These are phyloP conservation scores for Mormoops blainvillei DNA, from an alignment of 2,113 vertebrate genomes.

Conservation along the genomic window DNA sequence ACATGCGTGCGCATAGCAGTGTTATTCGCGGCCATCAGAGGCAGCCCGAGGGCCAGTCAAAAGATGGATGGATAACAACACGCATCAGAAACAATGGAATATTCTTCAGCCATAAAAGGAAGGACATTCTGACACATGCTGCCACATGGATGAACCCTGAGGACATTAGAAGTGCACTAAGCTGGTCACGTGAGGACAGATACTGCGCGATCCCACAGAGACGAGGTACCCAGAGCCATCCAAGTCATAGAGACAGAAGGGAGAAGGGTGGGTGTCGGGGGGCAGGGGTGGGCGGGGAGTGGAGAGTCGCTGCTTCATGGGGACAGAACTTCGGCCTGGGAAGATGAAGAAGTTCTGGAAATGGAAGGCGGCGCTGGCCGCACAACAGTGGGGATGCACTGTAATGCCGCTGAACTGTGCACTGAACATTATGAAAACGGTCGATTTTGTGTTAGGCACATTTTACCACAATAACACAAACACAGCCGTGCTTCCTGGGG, in stretches of 20 bases:
- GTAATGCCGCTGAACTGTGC: neutral
- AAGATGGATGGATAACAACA: accelerated
- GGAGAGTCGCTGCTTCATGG: accelerated
- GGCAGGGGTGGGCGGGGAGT: accelerated
- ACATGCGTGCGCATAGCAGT: neutral
- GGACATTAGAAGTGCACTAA: neutral
- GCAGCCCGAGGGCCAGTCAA: neutral
- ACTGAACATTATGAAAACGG: neutral
- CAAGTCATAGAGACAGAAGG: neutral
- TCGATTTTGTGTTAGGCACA: neutral
- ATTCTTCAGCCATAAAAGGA: neutral
- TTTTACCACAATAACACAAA: neutral
- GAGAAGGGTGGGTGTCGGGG: accelerated
- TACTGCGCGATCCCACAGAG: accelerated
- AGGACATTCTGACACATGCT: neutral
- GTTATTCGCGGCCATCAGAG: accelerated
- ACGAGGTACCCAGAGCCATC: accelerated
- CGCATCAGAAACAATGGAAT: accelerated
- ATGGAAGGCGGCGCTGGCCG: neutral
- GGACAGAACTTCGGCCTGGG: neutral
- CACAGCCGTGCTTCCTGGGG: neutral
- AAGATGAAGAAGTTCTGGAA: neutral
- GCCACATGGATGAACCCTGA: neutral
- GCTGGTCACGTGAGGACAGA: too few relatives aligned
- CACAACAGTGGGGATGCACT: neutral